Conservation (phyloP, 2,113 vertebrate genomes). For the Odontophorus gujanensis region DNA sequence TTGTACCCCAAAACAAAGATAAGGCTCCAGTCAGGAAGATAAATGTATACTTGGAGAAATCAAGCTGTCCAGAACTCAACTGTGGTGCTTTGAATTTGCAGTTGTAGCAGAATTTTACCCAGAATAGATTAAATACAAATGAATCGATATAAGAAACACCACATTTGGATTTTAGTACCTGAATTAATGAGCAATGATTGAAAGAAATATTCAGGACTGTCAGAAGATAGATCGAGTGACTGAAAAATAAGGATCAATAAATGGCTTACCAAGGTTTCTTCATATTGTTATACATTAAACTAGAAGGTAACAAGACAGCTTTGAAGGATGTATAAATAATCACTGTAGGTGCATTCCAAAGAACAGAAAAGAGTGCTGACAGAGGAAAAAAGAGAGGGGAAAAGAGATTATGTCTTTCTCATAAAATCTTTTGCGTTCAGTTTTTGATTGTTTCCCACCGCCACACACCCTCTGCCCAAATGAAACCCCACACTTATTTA, state of each 20-base stretch:
- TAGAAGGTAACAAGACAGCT: constrained; percentile 57
- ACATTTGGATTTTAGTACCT: constrained; percentile 34
- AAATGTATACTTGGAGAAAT: neutral
- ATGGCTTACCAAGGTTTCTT: constrained; percentile 38
- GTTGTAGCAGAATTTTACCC: neutral
- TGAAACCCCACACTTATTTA: neutral
- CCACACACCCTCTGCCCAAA: neutral
- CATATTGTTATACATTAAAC: constrained; percentile 47
- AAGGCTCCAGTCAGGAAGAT: neutral
- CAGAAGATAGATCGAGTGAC: constrained; percentile 27
- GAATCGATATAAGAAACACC: constrained; percentile 1
- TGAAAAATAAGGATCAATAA: constrained; percentile 47
- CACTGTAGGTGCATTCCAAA: neutral
- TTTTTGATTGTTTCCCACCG: neutral
- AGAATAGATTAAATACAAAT: constrained; percentile 45
- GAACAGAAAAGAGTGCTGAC: constrained; percentile 29
- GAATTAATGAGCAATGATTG: constrained; percentile 31
- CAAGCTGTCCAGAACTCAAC: neutral
- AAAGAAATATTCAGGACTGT: constrained; percentile 18
- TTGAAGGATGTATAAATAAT: constrained; percentile 56
- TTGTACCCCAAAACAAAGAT: neutral
- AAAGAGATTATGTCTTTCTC: neutral
- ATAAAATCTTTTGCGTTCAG: neutral
- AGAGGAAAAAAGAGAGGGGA: constrained; percentile 37
- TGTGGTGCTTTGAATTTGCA: neutral